Conservation (phyloP, 1,140 invertebrate genomes). For the Vanessa tameamea region DNA sequence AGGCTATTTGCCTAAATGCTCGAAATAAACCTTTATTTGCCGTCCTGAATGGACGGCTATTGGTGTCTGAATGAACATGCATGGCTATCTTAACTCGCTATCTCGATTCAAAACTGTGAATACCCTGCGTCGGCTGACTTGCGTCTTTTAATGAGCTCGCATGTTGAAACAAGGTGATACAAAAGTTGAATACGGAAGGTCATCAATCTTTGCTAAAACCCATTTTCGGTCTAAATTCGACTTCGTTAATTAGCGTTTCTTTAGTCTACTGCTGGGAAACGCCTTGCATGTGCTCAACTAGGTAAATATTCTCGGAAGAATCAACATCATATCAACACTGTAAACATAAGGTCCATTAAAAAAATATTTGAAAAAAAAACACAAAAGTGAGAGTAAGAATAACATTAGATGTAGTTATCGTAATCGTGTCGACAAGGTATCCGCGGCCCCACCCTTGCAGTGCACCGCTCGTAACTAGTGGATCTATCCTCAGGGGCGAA, state of each 20-base stretch:
- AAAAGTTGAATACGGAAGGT: background rate
- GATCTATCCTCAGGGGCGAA: too few relatives aligned
- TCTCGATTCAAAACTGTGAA: constrained; percentile 8
- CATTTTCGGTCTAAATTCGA: background rate
- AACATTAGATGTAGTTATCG: too few relatives aligned
- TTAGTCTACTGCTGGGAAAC: too few relatives aligned
- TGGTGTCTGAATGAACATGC: background rate
- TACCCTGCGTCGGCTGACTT: constrained; percentile 7
- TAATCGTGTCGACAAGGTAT: too few relatives aligned
- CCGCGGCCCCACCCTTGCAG: too few relatives aligned
- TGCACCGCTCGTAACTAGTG: too few relatives aligned
- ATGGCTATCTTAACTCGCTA: background rate
- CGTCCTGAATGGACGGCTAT: background rate
- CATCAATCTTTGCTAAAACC: background rate
- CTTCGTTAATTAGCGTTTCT: background rate
- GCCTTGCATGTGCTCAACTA: too few relatives aligned
- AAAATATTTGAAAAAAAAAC: too few relatives aligned
- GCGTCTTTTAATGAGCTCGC: constrained; percentile 4
- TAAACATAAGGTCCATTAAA: too few relatives aligned
- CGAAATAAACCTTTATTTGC: constrained; percentile 7
- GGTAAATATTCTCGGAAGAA: too few relatives aligned
- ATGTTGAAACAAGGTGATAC: constrained; percentile 4
- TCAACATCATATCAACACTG: too few relatives aligned
- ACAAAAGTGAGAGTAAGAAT: too few relatives aligned
- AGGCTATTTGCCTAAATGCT: background rate